These are phyloP conservation scores for Caenorhabditis tropicalis DNA, from an alignment of 1,140 invertebrate genomes.

Conservation along the genomic window DNA sequence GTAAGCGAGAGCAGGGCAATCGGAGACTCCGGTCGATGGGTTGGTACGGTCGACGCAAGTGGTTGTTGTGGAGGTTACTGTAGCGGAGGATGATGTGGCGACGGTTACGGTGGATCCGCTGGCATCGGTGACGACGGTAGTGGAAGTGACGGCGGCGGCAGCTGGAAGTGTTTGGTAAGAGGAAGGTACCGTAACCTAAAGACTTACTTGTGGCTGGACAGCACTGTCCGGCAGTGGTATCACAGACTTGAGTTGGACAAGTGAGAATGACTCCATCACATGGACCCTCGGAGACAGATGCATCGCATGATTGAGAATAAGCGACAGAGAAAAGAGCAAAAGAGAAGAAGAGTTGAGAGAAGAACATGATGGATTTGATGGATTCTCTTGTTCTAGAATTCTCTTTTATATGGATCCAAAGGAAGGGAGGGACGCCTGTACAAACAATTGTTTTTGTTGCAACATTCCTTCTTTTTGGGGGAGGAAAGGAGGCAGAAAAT, in stretches of 20 bases:
- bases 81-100: background rate
- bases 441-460: background rate
- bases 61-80: background rate
- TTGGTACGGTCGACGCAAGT: constrained; percentile 47
- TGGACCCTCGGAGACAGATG: background rate
- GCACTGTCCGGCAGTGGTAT: background rate
- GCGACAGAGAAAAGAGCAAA: background rate
- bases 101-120: background rate
- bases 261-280: background rate
- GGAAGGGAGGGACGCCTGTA: background rate
- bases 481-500: background rate
- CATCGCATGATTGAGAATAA: background rate
- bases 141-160: background rate
- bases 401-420: background rate
- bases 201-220: constrained; percentile 5
- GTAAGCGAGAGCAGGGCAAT: constrained; percentile 38
- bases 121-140: background rate
- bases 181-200: background rate
- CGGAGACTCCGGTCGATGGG: constrained; percentile 47
- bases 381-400: background rate
- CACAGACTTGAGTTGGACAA: background rate
- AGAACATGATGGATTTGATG: background rate
- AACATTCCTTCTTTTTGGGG: background rate
- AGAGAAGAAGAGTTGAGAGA: background rate
- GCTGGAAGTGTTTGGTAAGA: background rate